Evolutionary conservation across 1,140 invertebrate genomes (phyloP).

Genomic region (honey bee (Apis mellifera)): Amel_HAv3.1 CM009931.2:6827001-6827500

Average conservation of each 20-base stretch:
- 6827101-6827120: background rate
- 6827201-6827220: slow-evolving; percentile 45
- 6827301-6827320: no score
- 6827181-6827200: slow-evolving; percentile 50
- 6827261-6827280: background rate
- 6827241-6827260: background rate
- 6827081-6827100: slow-evolving; percentile 28
- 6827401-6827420: no score
- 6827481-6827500: no score
- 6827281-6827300: background rate
- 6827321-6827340: background rate
- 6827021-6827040: slow-evolving; percentile 46
- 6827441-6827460: no score
- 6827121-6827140: background rate
- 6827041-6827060: slow-evolving; percentile 10
- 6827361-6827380: background rate
- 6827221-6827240: slow-evolving; percentile 6
- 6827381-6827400: no score
- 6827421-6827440: no score
- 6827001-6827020: slow-evolving; percentile 58
- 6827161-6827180: slow-evolving; percentile 24
- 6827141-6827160: slow-evolving; percentile 30
- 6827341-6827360: background rate
- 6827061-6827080: slow-evolving; percentile 40
- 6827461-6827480: no score